Conservation (phyloP, 2,113 vertebrate species). For the Eudyptes chrysolophus region DNA sequence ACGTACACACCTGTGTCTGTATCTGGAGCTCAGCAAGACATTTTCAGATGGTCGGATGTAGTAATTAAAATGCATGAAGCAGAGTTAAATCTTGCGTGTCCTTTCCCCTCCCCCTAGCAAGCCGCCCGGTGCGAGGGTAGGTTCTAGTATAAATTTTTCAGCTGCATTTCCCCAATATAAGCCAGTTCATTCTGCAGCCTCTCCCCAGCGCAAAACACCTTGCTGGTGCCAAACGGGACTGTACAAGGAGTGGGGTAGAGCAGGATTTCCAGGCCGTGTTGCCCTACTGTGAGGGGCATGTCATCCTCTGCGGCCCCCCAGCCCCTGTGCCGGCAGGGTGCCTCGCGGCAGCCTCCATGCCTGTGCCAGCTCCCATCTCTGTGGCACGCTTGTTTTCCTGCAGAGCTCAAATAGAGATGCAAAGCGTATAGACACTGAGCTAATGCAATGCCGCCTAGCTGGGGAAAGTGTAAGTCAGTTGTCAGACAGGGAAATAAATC, state of each 20-base stretch:
- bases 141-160: background rate
- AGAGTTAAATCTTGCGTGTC: background rate
- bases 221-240: background rate
- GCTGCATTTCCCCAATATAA: background rate
- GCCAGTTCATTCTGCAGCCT: background rate
- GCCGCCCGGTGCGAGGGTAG: background rate
- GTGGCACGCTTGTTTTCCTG: constrained; percentile 54
- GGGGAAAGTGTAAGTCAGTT: constrained; percentile 29
- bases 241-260: background rate
- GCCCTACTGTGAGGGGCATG: background rate
- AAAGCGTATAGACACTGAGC: constrained; percentile 41
- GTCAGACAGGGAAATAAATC: constrained; percentile 45
- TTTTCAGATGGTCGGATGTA: background rate
- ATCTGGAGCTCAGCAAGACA: background rate
- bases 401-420: constrained; percentile 52
- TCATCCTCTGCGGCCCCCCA: background rate
- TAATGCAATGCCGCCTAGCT: constrained; percentile 44
- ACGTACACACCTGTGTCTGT: rapidly evolving
- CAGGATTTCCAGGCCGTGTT: background rate
- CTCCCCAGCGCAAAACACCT: background rate
- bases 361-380: constrained; percentile 35
- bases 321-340: background rate
- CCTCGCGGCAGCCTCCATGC: background rate
- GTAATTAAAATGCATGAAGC: constrained; percentile 48
- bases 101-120: background rate